Evolutionary conservation across 2,113 vertebrate genomes (phyloP), one percentile per base, ranked within the genome.

Genomic region (Laterallus jamaicensis): DNA sequence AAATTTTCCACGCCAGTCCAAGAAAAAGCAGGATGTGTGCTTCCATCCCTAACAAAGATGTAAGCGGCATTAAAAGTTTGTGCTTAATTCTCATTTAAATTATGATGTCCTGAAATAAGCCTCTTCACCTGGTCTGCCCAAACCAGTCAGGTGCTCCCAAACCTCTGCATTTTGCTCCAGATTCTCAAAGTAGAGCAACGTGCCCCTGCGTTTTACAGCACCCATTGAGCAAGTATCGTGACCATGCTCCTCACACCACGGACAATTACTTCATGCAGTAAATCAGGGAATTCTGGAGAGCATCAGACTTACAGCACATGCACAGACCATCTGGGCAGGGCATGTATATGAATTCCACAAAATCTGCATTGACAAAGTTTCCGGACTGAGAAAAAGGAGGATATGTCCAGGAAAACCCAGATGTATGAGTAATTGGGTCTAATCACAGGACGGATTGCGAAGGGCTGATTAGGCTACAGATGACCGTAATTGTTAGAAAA

Each of bases 261-360:
- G 68, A 28, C 80, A 95, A 93, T 92, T 86, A 88, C 64, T 78
- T 59, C 3, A 1, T 56, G 86, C 73, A 52, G 77, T 92, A 96
- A 93, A 92, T 94, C 91, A 93, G 52, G 77, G 80, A 52, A 35
- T 94, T 67, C 50, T 90, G 86, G 82, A 93, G 66, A 1, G 2
- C 74, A 71, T 37, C 68, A 86, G 74, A 47, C 52, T 78, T 87
- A 67, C 5, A 92, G 56, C 69, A 91, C 80, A 88, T 56, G 56
- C 86, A 91, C 73, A 71, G 42, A 71, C 66, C 92, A 94, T 96
- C 80, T 97, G 95, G 83, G 47, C 42, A 88, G 68, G 74, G 60
- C 37, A 63, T 81, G 86, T 10, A 55, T 18, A 52, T 19, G 40
- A 81, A 67, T 62, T 55, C 52, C 56, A 75, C 35, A 92, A 90